Conservation (phyloP, 2,797 vertebrate genomes). For the Tapera naevia region DNA sequence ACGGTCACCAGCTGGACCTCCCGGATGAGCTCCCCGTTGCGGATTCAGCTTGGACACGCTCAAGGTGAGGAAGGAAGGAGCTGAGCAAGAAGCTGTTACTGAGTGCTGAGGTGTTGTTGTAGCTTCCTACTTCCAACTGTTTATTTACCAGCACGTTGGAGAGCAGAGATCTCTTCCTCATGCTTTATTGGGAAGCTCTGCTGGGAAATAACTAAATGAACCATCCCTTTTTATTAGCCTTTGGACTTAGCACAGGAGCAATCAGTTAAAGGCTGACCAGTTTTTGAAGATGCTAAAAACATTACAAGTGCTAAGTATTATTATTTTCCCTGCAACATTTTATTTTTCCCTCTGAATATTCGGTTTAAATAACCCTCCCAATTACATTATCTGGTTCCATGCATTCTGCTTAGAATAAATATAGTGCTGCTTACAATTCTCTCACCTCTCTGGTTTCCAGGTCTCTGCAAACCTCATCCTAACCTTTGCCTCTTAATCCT, state of each 20-base stretch:
- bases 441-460: background rate
- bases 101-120: background rate
- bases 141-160: slow-evolving; percentile 47
- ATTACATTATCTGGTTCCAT: slow-evolving; percentile 17
- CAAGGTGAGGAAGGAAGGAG: background rate
- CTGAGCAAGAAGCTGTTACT: background rate
- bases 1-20: background rate
- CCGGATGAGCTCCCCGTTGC: background rate
- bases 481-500: background rate
- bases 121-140: slow-evolving; percentile 18
- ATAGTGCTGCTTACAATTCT: background rate
- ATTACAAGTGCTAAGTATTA: slow-evolving; percentile 59
- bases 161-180: slow-evolving; percentile 3
- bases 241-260: slow-evolving; percentile 56
- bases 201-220: slow-evolving; percentile 68
- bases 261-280: slow-evolving; percentile 64
- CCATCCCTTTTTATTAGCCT: slow-evolving; percentile 61
- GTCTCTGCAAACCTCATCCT: background rate
- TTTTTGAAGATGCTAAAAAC: slow-evolving; percentile 52
- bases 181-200: slow-evolving; percentile 59
- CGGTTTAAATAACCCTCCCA: slow-evolving; percentile 53
- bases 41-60: background rate
- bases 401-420: slow-evolving; percentile 36
- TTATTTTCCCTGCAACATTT: slow-evolving; percentile 48
- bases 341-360: slow-evolving; percentile 53